Base-by-base conservation (phyloP, 2,797 vertebrate species). In the Bufotes viridis region DNA sequence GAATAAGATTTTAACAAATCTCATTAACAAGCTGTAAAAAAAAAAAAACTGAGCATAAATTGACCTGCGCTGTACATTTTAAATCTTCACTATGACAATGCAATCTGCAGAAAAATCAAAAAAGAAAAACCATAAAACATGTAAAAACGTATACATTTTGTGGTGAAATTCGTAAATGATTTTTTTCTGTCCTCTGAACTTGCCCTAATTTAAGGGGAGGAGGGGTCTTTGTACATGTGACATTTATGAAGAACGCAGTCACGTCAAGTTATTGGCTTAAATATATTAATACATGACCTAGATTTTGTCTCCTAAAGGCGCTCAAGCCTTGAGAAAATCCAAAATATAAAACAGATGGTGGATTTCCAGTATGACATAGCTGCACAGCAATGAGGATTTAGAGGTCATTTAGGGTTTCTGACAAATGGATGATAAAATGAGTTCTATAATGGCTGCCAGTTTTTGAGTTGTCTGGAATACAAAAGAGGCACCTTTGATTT, bases 311-410 rank as follows among this genome's bases (percentile, higher is more conserved):
- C 63, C 63, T 22, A 65, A 22, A 22, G 63, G 22, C 22, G 9
- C 22, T 11, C 2, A 24, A 24, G n/a, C 63, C 18, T 65, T n/a
- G 9, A 65, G 22, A 61, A 61, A 61, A 22, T 34, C 3, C 11
- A 65, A 65, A 65, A n/a, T 65, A 65, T n/a, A n/a, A 9, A 65
- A 65, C 63, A 65, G 63, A 65, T 65, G 63, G 63, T 65, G 63
- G 63, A 65, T 65, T 65, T 65, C 60, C 60, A 61, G 60, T 61
- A 22, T 61, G 60, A 61, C 60, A 61, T 20, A 61, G 20, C 17
- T 61, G 53, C 53, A 55, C 13, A 55, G 61, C 61, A 65, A n/a
- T 65, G 61, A 11, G 12, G 22, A 65, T 65, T 65, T 20, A 67
- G 2, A 26, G 22, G 11, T 26, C 65, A 67, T n/a, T 65, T 11